Percentiles rank a stretch among this genome's conserved stretches.
Evolutionary conservation across 2,888 invertebrate genomes (phyloP).

Genomic region (Orthosia gracilis): DNA sequence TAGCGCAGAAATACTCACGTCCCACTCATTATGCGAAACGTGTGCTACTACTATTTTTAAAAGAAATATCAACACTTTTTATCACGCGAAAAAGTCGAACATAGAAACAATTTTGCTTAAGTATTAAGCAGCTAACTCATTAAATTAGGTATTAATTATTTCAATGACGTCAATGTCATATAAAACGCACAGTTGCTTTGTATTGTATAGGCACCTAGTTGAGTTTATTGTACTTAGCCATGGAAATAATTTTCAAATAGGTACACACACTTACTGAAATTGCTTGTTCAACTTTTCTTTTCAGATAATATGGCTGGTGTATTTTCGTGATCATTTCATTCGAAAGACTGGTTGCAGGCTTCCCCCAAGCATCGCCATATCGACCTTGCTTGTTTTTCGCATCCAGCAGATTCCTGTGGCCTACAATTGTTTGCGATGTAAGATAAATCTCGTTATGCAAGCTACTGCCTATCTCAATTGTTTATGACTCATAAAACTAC

Average conservation of each 20-base stretch:
- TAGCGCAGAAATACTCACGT: constrained; percentile 31
- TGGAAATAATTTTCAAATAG: not conserved
- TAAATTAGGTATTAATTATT: constrained; percentile 21
- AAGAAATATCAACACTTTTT: constrained; percentile 10
- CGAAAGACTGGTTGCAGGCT: not conserved
- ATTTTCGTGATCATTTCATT: not conserved
- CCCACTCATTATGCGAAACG: constrained; percentile 35
- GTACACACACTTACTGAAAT: not conserved
- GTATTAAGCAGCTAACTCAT: constrained; percentile 12
- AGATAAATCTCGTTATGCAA: not conserved
- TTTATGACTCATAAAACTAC: not conserved
- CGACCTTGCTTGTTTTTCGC: not conserved
- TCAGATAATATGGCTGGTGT: not conserved
- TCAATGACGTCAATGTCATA: constrained; percentile 36
- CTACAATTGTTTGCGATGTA: not conserved
- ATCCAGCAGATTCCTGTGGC: not conserved
- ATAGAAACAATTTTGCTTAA: not conserved
- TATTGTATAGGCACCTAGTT: constrained; percentile 3
- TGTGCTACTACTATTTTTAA: constrained; percentile 52
- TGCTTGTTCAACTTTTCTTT: not conserved
- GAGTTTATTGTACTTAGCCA: constrained; percentile 9
- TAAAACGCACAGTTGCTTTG: constrained; percentile 26
- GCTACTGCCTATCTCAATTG: not conserved
- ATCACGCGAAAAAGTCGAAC: not conserved
- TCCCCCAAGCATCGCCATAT: not conserved